phyloP scores from a whole-genome alignment of 2,113 vertebrate genomes.

The Perca flavescens region DNA sequence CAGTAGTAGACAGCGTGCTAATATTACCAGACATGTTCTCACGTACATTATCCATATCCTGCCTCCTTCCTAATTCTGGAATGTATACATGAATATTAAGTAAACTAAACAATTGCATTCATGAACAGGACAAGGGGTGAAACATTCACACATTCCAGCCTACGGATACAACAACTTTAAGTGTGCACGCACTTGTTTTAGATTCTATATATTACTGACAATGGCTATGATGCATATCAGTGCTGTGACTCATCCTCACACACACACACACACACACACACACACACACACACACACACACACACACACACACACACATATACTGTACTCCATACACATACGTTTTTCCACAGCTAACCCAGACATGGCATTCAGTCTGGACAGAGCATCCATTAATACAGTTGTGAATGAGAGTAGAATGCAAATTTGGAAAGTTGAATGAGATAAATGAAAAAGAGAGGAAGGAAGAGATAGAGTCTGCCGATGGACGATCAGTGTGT shows the following conservation, averaged over 20 bases:
- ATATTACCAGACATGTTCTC: constrained; percentile 38
- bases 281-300: neutral
- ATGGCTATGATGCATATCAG: neutral
- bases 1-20: neutral
- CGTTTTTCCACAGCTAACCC: neutral
- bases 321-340: neutral
- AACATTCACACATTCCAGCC: constrained; percentile 17
- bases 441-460: neutral
- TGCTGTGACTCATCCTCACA: neutral
- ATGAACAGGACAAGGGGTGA: neutral
- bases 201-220: neutral
- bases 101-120: constrained; percentile 34
- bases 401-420: neutral
- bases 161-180: neutral
- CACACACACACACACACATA: constrained; percentile 1
- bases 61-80: constrained; percentile 27
- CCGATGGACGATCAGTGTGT: neutral
- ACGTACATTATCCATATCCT: constrained; percentile 43
- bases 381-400: neutral
- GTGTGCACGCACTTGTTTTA: neutral
- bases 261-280: neutral
- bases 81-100: constrained; percentile 42
- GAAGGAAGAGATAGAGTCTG: constrained; percentile 19
- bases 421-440: neutral
- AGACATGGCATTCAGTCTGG: constrained; percentile 6